Percentiles rank a stretch among this genome's conserved stretches.
Conservation (phyloP, 1,140 invertebrate species). For the Trichonephila clavata region DNA sequence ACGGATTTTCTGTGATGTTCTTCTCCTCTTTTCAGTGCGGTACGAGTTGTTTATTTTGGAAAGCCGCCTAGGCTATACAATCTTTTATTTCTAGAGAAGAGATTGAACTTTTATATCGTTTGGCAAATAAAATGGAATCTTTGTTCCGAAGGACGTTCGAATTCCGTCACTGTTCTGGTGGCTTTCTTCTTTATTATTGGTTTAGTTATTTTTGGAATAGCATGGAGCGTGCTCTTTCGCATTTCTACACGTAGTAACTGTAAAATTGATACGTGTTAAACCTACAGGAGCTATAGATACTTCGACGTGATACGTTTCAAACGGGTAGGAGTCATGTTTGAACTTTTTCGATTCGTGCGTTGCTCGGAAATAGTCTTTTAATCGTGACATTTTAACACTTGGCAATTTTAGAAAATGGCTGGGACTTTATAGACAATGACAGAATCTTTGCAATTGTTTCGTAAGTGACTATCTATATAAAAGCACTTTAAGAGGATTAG, state of each 20-base stretch:
- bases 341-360: neutral
- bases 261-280: conserved; percentile 45
- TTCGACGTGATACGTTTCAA: neutral
- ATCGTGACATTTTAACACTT: neutral
- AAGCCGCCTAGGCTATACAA: neutral
- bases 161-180: neutral
- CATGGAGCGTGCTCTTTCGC: neutral
- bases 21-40: neutral
- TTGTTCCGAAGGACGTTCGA: neutral
- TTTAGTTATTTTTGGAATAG: no score
- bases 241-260: conserved; percentile 40
- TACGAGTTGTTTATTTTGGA: neutral
- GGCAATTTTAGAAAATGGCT: neutral
- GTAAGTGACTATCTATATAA: no score
- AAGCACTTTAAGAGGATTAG: no score
- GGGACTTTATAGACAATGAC: no score
- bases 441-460: no score
- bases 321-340: neutral
- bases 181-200: no score
- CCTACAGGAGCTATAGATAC: neutral
- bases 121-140: conserved; percentile 48
- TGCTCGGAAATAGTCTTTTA: neutral
- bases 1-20: neutral
- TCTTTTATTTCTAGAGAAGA: neutral
- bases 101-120: conserved; percentile 56